phyloP scores from a whole-genome alignment of 2,113 vertebrate species.

The Triplophysa tibetana region DNA sequence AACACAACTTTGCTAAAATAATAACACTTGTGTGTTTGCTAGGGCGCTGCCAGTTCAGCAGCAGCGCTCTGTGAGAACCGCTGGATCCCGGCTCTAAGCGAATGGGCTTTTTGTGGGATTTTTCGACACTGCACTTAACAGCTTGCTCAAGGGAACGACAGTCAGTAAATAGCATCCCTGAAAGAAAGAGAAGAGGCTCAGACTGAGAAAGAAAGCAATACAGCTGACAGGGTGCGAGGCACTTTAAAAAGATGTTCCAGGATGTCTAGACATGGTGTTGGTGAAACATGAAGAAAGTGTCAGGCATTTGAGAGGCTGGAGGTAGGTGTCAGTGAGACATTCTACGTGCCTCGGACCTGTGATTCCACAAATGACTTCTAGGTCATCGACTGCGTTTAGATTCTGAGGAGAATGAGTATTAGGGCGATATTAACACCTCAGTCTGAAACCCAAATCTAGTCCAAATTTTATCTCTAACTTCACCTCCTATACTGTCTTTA shows the following conservation, averaged over 20 bases:
- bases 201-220: constrained; percentile 55
- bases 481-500: background rate
- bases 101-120: constrained; percentile 75
- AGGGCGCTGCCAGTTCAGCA: too few relatives aligned
- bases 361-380: constrained; percentile 20
- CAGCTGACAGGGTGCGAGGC: constrained; percentile 58
- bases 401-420: constrained; percentile 19
- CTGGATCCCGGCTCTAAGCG: constrained; percentile 67
- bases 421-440: constrained; percentile 25
- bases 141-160: constrained; percentile 74
- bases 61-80: constrained; percentile 41
- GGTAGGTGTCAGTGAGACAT: constrained; percentile 48
- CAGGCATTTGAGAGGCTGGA: constrained; percentile 49
- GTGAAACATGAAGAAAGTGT: constrained; percentile 61
- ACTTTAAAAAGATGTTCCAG: constrained; percentile 66
- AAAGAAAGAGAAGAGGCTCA: constrained; percentile 62
- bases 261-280: constrained; percentile 53
- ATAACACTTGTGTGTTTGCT: too few relatives aligned
- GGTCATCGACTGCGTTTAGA: constrained; percentile 40
- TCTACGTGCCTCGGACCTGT: constrained; percentile 27
- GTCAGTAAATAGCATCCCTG: constrained; percentile 61
- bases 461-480: background rate
- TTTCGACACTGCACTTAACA: constrained; percentile 75
- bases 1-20: too few relatives aligned
- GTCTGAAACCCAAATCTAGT: constrained; percentile 19